Base-by-base conservation (phyloP, 2,797 vertebrate genomes). In the Catostomus latipinnis region DNA sequence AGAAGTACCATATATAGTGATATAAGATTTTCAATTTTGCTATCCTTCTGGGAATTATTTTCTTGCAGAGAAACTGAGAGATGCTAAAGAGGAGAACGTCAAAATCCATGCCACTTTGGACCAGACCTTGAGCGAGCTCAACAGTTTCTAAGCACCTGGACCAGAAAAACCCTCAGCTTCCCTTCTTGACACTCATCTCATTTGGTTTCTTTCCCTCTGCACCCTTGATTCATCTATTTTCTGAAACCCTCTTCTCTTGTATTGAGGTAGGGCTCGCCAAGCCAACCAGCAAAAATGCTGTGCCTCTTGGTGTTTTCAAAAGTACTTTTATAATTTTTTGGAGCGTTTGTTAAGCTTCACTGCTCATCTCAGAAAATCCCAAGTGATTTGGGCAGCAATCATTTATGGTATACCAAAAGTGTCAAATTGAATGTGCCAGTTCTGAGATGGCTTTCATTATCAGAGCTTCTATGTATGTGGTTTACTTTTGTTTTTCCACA, bases 71-170 rank as follows among this genome's bases (percentile, higher is more conserved):
- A 95, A 87, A 87, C 93, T 96, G 92, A 92, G 93, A 81, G 89
- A 82, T 80, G 96, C 95, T 89, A 96, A 96, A 92, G 94, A 96
- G 80, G 96, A 96, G 89, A 96, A 95, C 0, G 71, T 96, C 88
- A 91, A 93, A 78, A 95, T 96, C 71, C 93, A 96, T 81, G 91
- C 94, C 88, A 95, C 94, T 70, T 90, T 96, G 89, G 95, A 96
- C 87, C 96, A 96, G 92, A 96, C 96, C 57, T 90, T 96, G 87
- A 84, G 94, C 89, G 96, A 96, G 84, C 92, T 96, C 90, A 96
- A 96, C 93, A 96, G 94, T 90, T 93, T 96, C 90, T 96, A 90
- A 95, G 56, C 12, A 81, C 75, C 70, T 79, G 12, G 80, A 81
- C 57, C 67, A 67, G 48, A 58, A 74, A n/a, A 13, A 54, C 48